phyloP scores from a whole-genome alignment of 2,888 invertebrate genomes.

The Lochmaea crataegi region DNA sequence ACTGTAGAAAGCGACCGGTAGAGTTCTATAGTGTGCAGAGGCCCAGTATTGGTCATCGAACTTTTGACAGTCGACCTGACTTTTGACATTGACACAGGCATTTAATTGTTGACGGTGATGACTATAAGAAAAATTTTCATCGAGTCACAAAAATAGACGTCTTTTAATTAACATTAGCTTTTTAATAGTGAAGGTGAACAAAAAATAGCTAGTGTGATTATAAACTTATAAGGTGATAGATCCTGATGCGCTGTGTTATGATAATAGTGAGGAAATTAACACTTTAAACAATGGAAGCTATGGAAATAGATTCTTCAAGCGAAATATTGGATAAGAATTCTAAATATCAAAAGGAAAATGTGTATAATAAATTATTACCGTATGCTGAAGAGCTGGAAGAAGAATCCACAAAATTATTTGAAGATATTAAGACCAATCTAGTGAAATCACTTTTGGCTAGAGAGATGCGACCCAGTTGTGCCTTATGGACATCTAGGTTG shows the following conservation, averaged over 20 bases:
- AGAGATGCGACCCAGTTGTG: constrained; percentile 82
- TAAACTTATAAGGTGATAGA: constrained; percentile 15
- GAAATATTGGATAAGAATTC: constrained; percentile 62
- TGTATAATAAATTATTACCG: constrained; percentile 80
- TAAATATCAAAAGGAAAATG: constrained; percentile 78
- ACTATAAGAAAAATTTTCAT: constrained; percentile 29
- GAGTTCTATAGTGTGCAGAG: too few relatives aligned
- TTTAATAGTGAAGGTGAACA: constrained; percentile 28
- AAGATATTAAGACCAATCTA: constrained; percentile 83
- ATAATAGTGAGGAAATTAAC: constrained; percentile 1
- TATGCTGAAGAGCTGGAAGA: constrained; percentile 78
- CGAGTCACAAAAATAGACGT: constrained; percentile 33
- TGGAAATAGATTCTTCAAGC: constrained; percentile 21
- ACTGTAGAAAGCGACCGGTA: too few relatives aligned
- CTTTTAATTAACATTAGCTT: constrained; percentile 30
- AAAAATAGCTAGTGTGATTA: constrained; percentile 15
- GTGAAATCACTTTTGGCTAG: constrained; percentile 80
- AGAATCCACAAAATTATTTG: constrained; percentile 77
- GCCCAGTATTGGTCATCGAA: too few relatives aligned
- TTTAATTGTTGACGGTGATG: constrained; percentile 32
- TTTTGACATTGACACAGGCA: constrained; percentile 23
- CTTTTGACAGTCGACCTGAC: neutral
- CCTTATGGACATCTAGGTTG: constrained; percentile 80
- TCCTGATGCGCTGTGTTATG: constrained; percentile 9
- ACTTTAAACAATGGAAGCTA: constrained; percentile 20